phyloP scores from a whole-genome alignment of 2,888 invertebrate species.

The Rhorus exstirpatorius region DNA sequence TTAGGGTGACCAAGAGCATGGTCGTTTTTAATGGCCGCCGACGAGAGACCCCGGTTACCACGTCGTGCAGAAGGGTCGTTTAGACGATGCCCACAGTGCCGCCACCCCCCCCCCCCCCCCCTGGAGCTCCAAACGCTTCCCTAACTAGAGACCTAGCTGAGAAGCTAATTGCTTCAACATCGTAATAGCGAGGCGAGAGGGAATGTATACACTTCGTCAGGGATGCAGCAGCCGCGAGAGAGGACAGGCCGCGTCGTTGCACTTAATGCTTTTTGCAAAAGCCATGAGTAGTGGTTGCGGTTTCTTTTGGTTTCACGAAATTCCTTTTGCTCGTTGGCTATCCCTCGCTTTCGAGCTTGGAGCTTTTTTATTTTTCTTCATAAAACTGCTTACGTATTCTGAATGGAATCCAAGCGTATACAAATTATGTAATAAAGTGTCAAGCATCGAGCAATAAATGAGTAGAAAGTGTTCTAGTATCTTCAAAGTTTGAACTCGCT shows the following conservation, averaged over 20 bases:
- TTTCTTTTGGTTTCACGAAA: slow-evolving; percentile 51
- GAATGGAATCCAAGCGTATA: not conserved
- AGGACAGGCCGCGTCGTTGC: slow-evolving; percentile 65
- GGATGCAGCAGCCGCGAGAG: slow-evolving; percentile 52
- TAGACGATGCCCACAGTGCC: slow-evolving; percentile 49
- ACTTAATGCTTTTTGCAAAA: slow-evolving; percentile 64
- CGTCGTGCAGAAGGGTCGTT: slow-evolving; percentile 58
- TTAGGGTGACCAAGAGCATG: slow-evolving; percentile 27
- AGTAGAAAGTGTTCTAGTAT: not conserved
- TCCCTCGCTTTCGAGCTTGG: too few relatives aligned
- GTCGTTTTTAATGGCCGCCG: slow-evolving; percentile 42
- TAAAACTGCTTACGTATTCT: slow-evolving; percentile 8
- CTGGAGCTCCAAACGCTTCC: slow-evolving; percentile 65
- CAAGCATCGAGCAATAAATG: not conserved
- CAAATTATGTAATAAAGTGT: not conserved
- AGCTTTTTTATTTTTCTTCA: too few relatives aligned
- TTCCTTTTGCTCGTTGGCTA: slow-evolving; percentile 46
- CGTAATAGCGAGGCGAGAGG: slow-evolving; percentile 37
- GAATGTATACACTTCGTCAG: slow-evolving; percentile 35
- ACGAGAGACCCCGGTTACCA: slow-evolving; percentile 55
- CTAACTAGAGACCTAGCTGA: slow-evolving; percentile 70
- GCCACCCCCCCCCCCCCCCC: too few relatives aligned
- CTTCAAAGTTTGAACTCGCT: not conserved
- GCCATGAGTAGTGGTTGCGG: slow-evolving; percentile 3
- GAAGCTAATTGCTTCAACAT: slow-evolving; percentile 72